Conservation (phyloP, 1,140 invertebrate species). For the Parapsyche elsis region DNA sequence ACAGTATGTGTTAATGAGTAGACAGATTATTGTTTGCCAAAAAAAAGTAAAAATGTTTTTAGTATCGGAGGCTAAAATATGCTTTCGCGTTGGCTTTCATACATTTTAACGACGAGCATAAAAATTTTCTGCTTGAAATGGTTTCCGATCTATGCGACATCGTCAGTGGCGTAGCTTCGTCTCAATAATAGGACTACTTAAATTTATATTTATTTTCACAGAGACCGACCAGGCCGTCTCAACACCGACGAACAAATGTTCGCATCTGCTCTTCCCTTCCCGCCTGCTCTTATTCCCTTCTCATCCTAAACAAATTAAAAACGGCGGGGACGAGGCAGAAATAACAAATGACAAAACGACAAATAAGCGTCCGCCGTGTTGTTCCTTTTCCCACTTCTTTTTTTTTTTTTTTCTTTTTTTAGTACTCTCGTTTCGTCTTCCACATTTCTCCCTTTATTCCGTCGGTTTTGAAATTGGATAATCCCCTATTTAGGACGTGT, state of each 20-base stretch:
- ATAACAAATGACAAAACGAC: constrained; percentile 50
- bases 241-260: constrained; percentile 47
- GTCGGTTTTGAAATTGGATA: constrained; percentile 41
- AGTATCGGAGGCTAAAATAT: no score
- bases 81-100: background rate
- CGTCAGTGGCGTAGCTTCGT: constrained; percentile 14
- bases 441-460: background rate
- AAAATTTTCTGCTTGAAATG: background rate
- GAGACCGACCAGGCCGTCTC: background rate
- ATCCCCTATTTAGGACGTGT: constrained; percentile 33
- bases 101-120: no score
- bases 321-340: constrained; percentile 38
- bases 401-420: background rate
- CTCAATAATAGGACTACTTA: constrained; percentile 48
- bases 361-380: constrained; percentile 42
- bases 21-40: no score
- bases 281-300: no score
- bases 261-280: constrained; percentile 42
- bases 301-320: constrained; percentile 52
- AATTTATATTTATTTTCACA: constrained; percentile 50
- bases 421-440: background rate
- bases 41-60: no score
- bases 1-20: no score
- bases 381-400: background rate
- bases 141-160: background rate